These are phyloP conservation scores for Apogon talboti DNA, from an alignment of 2,797 vertebrate species.

Conservation along the genomic window DNA sequence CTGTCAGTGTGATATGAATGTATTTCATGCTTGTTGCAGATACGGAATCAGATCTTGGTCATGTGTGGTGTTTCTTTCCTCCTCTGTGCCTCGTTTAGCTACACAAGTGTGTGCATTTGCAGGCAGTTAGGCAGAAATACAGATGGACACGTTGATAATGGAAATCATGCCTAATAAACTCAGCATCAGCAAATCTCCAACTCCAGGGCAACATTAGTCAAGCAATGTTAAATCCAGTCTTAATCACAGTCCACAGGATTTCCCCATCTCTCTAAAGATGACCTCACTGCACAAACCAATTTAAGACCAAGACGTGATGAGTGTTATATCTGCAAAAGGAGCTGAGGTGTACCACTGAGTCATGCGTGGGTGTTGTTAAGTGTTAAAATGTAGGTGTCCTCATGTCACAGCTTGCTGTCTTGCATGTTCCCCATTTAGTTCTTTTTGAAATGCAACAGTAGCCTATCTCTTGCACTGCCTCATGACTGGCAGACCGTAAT, in stretches of 20 bases:
- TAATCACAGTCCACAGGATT: neutral
- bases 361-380: neutral
- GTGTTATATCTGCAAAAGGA: constrained; percentile 5
- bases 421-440: constrained; percentile 38
- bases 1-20: neutral
- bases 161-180: constrained; percentile 2
- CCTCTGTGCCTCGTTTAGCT: constrained; percentile 10
- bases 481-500: constrained; percentile 75
- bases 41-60: constrained; percentile 6
- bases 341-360: constrained; percentile 1
- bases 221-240: constrained; percentile 21
- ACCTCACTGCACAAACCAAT: constrained; percentile 21
- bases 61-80: constrained; percentile 1
- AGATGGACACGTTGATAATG: constrained; percentile 9
- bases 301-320: constrained; percentile 1
- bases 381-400: constrained; percentile 5
- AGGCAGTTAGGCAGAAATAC: neutral
- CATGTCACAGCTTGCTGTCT: constrained; percentile 37
- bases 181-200: constrained; percentile 23
- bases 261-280: neutral
- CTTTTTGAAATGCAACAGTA: constrained; percentile 61
- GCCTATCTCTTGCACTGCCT: constrained; percentile 53
- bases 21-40: neutral
- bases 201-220: constrained; percentile 20
- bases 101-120: neutral